These are phyloP conservation scores for Parotocinclus haroldoi DNA, from an alignment of 2,797 vertebrate genomes.

Conservation along the genomic window DNA sequence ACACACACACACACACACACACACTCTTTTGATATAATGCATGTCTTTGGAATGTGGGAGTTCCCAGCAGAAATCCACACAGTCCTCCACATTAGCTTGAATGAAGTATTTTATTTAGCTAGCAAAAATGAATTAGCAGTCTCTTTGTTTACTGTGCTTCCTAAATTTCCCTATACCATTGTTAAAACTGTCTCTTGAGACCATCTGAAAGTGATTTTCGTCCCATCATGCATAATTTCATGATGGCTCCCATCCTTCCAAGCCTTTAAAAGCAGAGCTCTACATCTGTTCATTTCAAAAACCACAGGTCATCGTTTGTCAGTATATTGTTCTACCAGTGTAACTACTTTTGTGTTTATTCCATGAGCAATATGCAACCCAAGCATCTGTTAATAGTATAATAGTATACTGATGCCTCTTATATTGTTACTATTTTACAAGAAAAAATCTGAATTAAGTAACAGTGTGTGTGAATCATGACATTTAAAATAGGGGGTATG, in stretches of 20 bases:
- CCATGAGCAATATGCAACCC: conserved; percentile 46
- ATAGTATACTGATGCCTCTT: conserved; percentile 16
- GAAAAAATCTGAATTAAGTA: too few relatives aligned
- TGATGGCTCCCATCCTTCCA: conserved; percentile 63
- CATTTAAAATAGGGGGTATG: too few relatives aligned
- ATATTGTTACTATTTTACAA: conserved; percentile 26
- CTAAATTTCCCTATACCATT: conserved; percentile 49
- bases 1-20: too few relatives aligned
- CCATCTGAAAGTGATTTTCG: conserved; percentile 71
- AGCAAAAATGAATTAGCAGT: conserved; percentile 40
- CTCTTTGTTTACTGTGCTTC: conserved; percentile 49
- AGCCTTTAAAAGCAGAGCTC: conserved; percentile 43
- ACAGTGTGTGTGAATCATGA: too few relatives aligned
- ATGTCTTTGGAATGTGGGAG: conserved; percentile 9
- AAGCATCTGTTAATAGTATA: conserved; percentile 6
- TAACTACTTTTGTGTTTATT: conserved; percentile 47
- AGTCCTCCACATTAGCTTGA: conserved; percentile 21
- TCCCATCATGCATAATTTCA: conserved; percentile 62
- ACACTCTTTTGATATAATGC: conserved; percentile 6
- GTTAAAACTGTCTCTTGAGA: conserved; percentile 52
- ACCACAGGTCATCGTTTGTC: conserved; percentile 71
- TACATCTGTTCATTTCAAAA: conserved; percentile 56
- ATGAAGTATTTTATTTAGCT: conserved; percentile 42
- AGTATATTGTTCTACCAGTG: conserved; percentile 57
- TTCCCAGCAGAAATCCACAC: too few relatives aligned